These are phyloP conservation scores for Lycaena phlaeas DNA, from an alignment of 2,888 invertebrate genomes.

Conservation along the genomic window DNA sequence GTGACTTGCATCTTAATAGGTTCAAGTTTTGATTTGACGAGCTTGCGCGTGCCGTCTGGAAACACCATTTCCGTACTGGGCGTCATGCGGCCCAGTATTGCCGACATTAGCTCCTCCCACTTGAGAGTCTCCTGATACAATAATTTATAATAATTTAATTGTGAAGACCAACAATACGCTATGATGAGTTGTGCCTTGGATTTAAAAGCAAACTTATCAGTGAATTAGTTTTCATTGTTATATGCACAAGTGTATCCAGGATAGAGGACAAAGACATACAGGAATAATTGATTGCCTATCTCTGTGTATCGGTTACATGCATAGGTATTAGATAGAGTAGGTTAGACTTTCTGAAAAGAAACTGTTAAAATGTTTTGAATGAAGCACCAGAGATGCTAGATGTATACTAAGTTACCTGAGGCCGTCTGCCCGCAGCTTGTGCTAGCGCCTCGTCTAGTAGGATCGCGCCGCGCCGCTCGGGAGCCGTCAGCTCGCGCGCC, in stretches of 20 bases:
- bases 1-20: slow-evolving; percentile 84
- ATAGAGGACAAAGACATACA: too few species aligned
- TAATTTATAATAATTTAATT: not conserved
- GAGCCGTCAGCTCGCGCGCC: slow-evolving; percentile 61
- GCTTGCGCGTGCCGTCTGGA: slow-evolving; percentile 57
- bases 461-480: slow-evolving; percentile 27
- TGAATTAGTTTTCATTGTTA: too few species aligned
- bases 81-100: slow-evolving; percentile 80
- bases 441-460: slow-evolving; percentile 36
- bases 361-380: too few species aligned
- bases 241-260: too few species aligned
- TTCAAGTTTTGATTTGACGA: slow-evolving; percentile 79
- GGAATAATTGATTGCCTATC: too few species aligned
- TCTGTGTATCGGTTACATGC: too few species aligned
- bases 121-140: slow-evolving; percentile 56
- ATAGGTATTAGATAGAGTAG: too few species aligned
- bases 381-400: too few species aligned
- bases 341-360: too few species aligned
- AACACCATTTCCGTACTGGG: slow-evolving; percentile 76
- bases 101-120: slow-evolving; percentile 81
- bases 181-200: too few species aligned
- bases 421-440: slow-evolving; percentile 26
- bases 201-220: too few species aligned
- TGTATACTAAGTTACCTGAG: slow-evolving; percentile 35
- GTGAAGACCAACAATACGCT: not conserved